Percentiles rank a stretch among this genome's conserved stretches.
These are phyloP conservation scores for Carassius gibelio DNA, from an alignment of 2,113 vertebrate genomes.

Conservation along the genomic window DNA sequence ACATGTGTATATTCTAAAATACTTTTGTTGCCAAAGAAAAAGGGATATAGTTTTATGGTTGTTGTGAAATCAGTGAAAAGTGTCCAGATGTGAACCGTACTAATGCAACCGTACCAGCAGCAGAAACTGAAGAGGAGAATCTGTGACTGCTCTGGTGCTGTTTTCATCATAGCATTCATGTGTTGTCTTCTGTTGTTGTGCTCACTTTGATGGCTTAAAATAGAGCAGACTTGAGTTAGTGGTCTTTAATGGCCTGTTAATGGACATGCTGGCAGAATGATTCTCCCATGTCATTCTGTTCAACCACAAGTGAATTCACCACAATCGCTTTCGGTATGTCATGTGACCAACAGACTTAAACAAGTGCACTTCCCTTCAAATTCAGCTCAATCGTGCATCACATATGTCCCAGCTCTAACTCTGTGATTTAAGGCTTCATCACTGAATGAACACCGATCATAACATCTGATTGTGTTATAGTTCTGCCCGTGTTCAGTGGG, in stretches of 20 bases:
- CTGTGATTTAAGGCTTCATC: neutral
- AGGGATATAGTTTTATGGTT: too few relatives aligned
- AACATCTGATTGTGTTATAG: neutral
- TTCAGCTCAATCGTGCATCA: neutral
- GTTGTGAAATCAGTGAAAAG: neutral
- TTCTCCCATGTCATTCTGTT: slow-evolving; percentile 9
- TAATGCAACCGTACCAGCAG: neutral
- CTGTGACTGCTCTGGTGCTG: neutral
- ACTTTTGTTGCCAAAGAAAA: too few relatives aligned
- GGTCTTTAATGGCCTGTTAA: slow-evolving; percentile 18
- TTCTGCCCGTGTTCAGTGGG: neutral
- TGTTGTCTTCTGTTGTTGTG: slow-evolving; percentile 19
- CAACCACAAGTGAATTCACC: slow-evolving; percentile 12
- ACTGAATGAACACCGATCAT: neutral
- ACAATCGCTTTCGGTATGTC: slow-evolving; percentile 3
- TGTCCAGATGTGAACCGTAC: neutral
- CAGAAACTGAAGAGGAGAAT: neutral
- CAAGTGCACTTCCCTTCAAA: neutral
- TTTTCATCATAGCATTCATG: neutral
- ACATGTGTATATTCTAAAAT: neutral
- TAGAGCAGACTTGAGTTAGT: neutral
- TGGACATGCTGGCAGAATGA: neutral
- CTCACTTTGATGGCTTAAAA: neutral
- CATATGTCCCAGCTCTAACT: neutral
- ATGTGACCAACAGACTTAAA: slow-evolving; percentile 39